Conservation (phyloP, 1,140 invertebrate species). For the Bombyx mandarina region DNA sequence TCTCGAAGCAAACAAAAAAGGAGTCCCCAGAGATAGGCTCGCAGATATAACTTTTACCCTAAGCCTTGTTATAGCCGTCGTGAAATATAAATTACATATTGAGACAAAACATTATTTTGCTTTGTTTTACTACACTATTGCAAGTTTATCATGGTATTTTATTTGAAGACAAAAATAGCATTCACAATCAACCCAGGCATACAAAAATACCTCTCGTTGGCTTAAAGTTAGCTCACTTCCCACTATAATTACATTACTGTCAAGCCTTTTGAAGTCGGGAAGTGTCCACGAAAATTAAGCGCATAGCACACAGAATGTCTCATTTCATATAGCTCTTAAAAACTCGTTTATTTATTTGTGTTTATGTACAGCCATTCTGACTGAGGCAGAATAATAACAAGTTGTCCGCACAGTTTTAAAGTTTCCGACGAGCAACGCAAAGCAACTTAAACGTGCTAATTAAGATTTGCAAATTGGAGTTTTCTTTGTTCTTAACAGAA, state of each 20-base stretch:
- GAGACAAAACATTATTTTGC: too few relatives aligned
- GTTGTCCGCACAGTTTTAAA: slow-evolving; percentile 11
- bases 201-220: too few relatives aligned
- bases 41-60: too few relatives aligned
- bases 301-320: slow-evolving; percentile 28
- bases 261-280: slow-evolving; percentile 36
- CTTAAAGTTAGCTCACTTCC: slow-evolving; percentile 20
- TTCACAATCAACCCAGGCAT: too few relatives aligned
- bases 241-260: slow-evolving; percentile 43
- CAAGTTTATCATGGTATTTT: too few relatives aligned
- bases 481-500: slow-evolving; percentile 40
- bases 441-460: slow-evolving; percentile 21
- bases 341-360: slow-evolving; percentile 31
- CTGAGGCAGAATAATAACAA: slow-evolving; percentile 4
- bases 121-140: too few relatives aligned
- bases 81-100: too few relatives aligned
- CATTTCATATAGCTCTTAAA: slow-evolving; percentile 17
- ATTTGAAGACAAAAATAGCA: too few relatives aligned
- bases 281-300: slow-evolving; percentile 37
- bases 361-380: slow-evolving; percentile 13
- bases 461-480: slow-evolving; percentile 32
- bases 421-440: slow-evolving; percentile 8
- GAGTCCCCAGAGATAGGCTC: too few relatives aligned
- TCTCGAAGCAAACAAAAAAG: too few relatives aligned
- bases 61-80: too few relatives aligned